Evolutionary conservation across 2,888 invertebrate species (phyloP).

Genomic region (Macaria notata): DNA sequence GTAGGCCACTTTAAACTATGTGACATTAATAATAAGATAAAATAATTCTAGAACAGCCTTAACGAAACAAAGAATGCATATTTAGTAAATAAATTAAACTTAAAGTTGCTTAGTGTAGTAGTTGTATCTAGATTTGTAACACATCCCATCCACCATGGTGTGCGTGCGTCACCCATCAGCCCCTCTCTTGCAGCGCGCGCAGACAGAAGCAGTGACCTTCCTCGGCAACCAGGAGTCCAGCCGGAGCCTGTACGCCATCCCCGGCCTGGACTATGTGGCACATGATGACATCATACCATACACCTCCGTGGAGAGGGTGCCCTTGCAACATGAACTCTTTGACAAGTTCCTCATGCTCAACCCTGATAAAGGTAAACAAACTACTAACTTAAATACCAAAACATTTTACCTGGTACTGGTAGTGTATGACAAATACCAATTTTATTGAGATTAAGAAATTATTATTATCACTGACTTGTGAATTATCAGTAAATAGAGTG

Average conservation of each 20-base stretch:
- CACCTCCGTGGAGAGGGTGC: constrained; percentile 92
- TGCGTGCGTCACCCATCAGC: constrained; percentile 3
- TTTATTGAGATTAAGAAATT: too few species aligned
- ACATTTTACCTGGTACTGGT: too few species aligned
- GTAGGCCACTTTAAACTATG: too few species aligned
- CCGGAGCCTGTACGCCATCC: constrained; percentile 96
- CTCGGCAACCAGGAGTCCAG: constrained; percentile 97
- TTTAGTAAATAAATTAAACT: too few species aligned
- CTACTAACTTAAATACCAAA: too few species aligned
- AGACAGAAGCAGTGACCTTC: constrained; percentile 98
- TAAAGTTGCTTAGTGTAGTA: too few species aligned
- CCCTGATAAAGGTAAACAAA: constrained; percentile 85
- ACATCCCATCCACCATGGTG: constrained; percentile 9
- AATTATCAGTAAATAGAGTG: too few species aligned
- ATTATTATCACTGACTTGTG: too few species aligned
- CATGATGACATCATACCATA: constrained; percentile 99
- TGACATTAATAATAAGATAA: too few species aligned
- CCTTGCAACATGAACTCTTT: constrained; percentile 97
- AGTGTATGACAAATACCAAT: too few species aligned
- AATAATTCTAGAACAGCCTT: too few species aligned
- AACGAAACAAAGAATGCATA: too few species aligned
- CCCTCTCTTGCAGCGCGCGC: constrained; percentile 89
- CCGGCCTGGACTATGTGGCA: constrained; percentile 98
- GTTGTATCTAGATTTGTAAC: neutral
- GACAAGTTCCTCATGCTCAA: constrained; percentile 95